Percentiles rank a stretch among this genome's conserved stretches.
These are phyloP conservation scores for Rana temporaria DNA, from an alignment of 2,113 vertebrate genomes.

Conservation along the genomic window DNA sequence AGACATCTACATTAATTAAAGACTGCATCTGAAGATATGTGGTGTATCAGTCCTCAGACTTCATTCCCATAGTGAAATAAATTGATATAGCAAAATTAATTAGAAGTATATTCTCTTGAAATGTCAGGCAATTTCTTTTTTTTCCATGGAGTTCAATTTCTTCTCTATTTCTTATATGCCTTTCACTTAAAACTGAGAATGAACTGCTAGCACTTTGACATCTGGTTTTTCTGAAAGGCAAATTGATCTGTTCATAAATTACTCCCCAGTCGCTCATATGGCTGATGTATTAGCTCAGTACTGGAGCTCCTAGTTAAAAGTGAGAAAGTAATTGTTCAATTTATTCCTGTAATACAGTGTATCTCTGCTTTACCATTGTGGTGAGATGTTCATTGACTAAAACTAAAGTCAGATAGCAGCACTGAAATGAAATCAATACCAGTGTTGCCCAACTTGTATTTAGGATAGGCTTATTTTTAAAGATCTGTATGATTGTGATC, in stretches of 20 bases:
- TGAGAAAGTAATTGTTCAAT: conserved; percentile 52
- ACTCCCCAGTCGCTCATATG: conserved; percentile 40
- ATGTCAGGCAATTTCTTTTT: conserved; percentile 17
- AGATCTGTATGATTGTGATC: conserved; percentile 14
- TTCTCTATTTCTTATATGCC: background rate
- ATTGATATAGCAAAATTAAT: conserved; percentile 49
- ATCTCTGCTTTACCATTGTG: conserved; percentile 25
- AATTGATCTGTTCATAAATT: conserved; percentile 50
- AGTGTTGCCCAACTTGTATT: background rate
- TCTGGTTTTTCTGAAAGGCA: conserved; percentile 50
- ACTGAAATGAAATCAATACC: conserved; percentile 13
- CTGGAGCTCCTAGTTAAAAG: conserved; percentile 50
- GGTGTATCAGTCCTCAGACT: background rate
- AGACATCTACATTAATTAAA: conserved; percentile 24
- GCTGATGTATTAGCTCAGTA: conserved; percentile 47
- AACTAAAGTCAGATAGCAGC: conserved; percentile 32
- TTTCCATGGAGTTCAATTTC: conserved; percentile 12
- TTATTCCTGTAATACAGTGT: conserved; percentile 28
- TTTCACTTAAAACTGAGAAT: conserved; percentile 33
- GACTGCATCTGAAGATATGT: background rate
- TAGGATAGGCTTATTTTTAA: conserved; percentile 10
- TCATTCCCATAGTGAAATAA: conserved; percentile 16
- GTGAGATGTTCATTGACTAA: conserved; percentile 30
- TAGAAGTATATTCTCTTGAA: conserved; percentile 35
- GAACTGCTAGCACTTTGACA: conserved; percentile 46